Percentiles rank a stretch among this genome's conserved stretches.
Conservation (phyloP, 2,888 invertebrate genomes). For the Drosophila picticornis region DNA sequence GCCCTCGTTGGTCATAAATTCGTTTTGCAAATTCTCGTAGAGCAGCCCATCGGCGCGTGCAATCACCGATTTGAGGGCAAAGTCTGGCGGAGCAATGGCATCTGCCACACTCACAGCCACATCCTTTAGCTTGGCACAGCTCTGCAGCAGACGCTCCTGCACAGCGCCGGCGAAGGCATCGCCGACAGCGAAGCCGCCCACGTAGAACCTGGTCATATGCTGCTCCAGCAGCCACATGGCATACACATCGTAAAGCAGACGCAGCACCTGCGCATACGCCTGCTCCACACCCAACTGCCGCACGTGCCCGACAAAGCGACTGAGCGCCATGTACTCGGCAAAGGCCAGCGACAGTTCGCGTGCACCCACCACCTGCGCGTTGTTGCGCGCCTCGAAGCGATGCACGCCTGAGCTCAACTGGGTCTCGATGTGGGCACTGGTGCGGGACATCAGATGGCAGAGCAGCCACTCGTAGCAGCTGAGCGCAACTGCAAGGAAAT, state of each 20-base stretch:
- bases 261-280: constrained; percentile 84
- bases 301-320: constrained; percentile 76
- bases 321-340: constrained; percentile 89
- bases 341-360: constrained; percentile 91
- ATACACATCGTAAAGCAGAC: constrained; percentile 87
- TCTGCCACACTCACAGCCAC: constrained; percentile 93
- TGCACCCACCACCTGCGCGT: constrained; percentile 93
- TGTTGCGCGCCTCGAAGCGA: constrained; percentile 91
- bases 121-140: constrained; percentile 90
- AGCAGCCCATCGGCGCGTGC: constrained; percentile 92
- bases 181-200: constrained; percentile 86
- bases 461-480: constrained; percentile 93
- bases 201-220: constrained; percentile 90
- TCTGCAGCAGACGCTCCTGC: constrained; percentile 88
- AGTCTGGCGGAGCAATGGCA: constrained; percentile 95
- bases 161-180: constrained; percentile 87
- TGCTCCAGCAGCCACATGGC: constrained; percentile 88
- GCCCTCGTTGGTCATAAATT: constrained; percentile 89
- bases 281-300: constrained; percentile 82
- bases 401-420: constrained; percentile 87
- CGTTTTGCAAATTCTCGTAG: constrained; percentile 90
- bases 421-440: constrained; percentile 87
- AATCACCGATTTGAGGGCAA: constrained; percentile 93
- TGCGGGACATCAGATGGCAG: constrained; percentile 91
- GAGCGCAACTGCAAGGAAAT: constrained; percentile 88